A percentile compares a stretch with the other conserved stretches of the same genome.
Evolutionary conservation across 2,797 vertebrate genomes (phyloP).

Genomic region (Tenualosa ilisha): DNA sequence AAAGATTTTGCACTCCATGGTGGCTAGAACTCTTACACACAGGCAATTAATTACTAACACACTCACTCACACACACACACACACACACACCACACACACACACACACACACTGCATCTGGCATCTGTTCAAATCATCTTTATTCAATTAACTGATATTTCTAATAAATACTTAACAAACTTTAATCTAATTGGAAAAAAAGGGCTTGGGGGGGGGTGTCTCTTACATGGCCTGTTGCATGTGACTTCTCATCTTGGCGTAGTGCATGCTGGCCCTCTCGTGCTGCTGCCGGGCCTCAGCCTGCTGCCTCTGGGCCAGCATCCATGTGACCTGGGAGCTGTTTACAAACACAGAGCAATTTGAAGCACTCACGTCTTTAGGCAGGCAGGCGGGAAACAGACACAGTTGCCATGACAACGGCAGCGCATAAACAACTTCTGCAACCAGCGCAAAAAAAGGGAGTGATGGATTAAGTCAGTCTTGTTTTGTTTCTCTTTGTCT

Average conservation of each 20-base stretch:
- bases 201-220: slow-evolving; percentile 26
- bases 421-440: not conserved
- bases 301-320: slow-evolving; percentile 96
- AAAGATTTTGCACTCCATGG: too few species aligned
- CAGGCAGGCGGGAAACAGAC: too few species aligned
- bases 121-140: not conserved
- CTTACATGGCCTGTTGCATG: slow-evolving; percentile 93
- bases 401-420: not conserved
- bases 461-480: not conserved
- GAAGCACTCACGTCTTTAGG: not conserved
- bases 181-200: not conserved
- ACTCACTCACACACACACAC: not conserved
- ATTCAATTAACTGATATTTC: not conserved
- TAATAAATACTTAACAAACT: not conserved
- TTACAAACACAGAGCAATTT: not conserved
- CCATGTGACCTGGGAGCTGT: slow-evolving; percentile 95
- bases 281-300: slow-evolving; percentile 90
- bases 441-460: not conserved
- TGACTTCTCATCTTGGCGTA: slow-evolving; percentile 95
- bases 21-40: too few species aligned
- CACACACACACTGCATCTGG: not conserved
- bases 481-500: not conserved
- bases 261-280: slow-evolving; percentile 89
- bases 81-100: not conserved
- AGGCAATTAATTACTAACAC: not conserved